Evolutionary conservation across 2,113 vertebrate genomes (phyloP), one percentile per base, ranked within the genome.

Genomic region (Apodemus speciosus): DNA sequence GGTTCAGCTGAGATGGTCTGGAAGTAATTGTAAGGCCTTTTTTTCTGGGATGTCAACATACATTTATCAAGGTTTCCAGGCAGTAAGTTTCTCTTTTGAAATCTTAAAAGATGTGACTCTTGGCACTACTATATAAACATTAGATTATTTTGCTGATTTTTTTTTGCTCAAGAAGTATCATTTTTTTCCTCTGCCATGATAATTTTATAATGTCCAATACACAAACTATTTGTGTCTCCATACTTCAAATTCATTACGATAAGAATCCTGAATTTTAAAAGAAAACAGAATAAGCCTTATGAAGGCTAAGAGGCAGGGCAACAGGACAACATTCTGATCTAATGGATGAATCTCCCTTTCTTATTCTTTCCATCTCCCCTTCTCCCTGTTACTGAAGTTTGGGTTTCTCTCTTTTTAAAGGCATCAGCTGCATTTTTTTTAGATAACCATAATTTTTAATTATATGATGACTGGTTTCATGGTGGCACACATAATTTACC

Each of bases 31-130:
- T 88, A 73, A 79, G 92, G 69, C 62, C 72, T 90, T 49, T 92
- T 96, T 96, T 94, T 75, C 93, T 90, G 84, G 86, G 81, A 96
- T 95, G 97, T 96, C 97, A 97, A 90, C 95, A 90, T 88, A 84
- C 72, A 96, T 97, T 97, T 93, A 95, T 96, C 95, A 97, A 97
- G 76, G 38, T 95, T 96, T 95, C 69, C 23, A 92, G 86, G 76
- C 91, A 9, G 80, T 85, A 90, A 91, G 62, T 86, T 93, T 86
- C 75, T 95, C 91, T 88, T 97, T 96, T 97, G 94, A 97, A 97
- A 96, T 92, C 83, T 92, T 97, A 92, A 97, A 97, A 96, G 95
- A 96, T 96, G 95, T 97, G 81, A 97, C 96, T 97, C 58, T 90
- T 97, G 95, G 95, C 94, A 94, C 84, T 85, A 40, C 72, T 94